Evolutionary conservation across 2,888 invertebrate genomes (phyloP).

Genomic region (Callosobruchus maculatus): DNA sequence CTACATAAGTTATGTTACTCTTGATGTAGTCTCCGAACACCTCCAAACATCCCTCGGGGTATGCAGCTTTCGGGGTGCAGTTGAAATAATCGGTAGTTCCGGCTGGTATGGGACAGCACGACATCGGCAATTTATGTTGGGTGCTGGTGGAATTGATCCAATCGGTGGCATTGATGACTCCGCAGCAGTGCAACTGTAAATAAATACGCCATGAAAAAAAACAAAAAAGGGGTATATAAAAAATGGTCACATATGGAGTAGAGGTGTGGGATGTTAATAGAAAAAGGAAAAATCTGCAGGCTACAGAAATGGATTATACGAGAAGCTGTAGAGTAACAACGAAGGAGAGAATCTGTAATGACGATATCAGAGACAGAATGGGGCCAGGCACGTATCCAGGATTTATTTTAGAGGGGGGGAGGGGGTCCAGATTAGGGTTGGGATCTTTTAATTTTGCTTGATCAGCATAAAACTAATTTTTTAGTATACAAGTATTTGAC

Average conservation of each 20-base stretch:
- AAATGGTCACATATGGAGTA: conserved; percentile 1
- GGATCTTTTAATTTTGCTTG: no score
- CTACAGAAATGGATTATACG: no score
- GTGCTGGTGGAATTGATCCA: conserved; percentile 53
- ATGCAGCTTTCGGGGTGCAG: conserved; percentile 41
- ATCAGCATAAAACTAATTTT: no score
- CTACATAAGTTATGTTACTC: conserved; percentile 68
- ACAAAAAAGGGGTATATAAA: not conserved
- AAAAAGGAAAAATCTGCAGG: no score
- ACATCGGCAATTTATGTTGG: conserved; percentile 55
- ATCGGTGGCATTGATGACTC: conserved; percentile 60
- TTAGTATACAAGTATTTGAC: no score
- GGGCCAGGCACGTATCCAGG: no score
- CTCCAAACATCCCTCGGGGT: conserved; percentile 61
- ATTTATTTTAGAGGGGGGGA: no score
- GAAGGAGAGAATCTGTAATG: no score
- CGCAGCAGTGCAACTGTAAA: conserved; percentile 69
- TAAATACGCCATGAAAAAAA: not conserved
- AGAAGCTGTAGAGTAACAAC: no score
- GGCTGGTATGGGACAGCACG: conserved; percentile 59
- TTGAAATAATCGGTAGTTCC: conserved; percentile 49
- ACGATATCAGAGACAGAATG: no score
- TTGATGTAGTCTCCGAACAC: conserved; percentile 63
- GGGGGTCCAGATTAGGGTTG: no score
- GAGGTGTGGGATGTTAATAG: no score